These are phyloP conservation scores for Ostrea denselamellosa DNA, from an alignment of 1,140 invertebrate genomes.

Conservation along the genomic window DNA sequence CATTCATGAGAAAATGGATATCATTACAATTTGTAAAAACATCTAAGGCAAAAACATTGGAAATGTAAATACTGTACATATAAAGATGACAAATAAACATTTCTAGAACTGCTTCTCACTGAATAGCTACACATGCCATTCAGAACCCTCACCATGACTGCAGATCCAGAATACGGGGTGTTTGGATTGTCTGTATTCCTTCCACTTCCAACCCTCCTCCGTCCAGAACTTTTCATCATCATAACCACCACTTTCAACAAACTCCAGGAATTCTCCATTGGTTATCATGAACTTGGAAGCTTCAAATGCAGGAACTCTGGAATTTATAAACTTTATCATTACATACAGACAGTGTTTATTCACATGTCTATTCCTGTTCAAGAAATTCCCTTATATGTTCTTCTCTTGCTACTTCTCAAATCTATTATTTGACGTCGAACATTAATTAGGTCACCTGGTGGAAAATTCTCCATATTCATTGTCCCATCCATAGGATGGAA, in stretches of 20 bases:
- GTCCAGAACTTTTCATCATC: slow-evolving; percentile 71
- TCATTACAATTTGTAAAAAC: no score
- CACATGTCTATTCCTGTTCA: background rate
- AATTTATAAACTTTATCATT: slow-evolving; percentile 32
- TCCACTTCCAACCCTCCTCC: slow-evolving; percentile 77
- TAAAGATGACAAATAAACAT: no score
- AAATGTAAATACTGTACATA: no score
- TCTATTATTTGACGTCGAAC: no score
- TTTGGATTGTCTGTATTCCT: slow-evolving; percentile 68
- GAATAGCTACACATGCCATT: background rate
- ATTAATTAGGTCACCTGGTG: slow-evolving; percentile 64
- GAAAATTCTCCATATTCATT: slow-evolving; percentile 76
- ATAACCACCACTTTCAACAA: slow-evolving; percentile 77
- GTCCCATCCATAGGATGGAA: slow-evolving; percentile 79
- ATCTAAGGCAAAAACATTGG: no score
- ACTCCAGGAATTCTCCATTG: slow-evolving; percentile 76
- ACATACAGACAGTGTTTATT: background rate
- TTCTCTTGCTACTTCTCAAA: no score
- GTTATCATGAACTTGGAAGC: slow-evolving; percentile 75
- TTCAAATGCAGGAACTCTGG: slow-evolving; percentile 76
- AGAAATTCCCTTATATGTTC: background rate
- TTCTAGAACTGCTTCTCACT: no score
- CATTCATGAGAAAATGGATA: no score
- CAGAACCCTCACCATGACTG: slow-evolving; percentile 65
- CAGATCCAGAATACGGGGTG: slow-evolving; percentile 78